Evolutionary conservation across 2,797 vertebrate species (phyloP).

Genomic region (Delichon dasypus): DNA sequence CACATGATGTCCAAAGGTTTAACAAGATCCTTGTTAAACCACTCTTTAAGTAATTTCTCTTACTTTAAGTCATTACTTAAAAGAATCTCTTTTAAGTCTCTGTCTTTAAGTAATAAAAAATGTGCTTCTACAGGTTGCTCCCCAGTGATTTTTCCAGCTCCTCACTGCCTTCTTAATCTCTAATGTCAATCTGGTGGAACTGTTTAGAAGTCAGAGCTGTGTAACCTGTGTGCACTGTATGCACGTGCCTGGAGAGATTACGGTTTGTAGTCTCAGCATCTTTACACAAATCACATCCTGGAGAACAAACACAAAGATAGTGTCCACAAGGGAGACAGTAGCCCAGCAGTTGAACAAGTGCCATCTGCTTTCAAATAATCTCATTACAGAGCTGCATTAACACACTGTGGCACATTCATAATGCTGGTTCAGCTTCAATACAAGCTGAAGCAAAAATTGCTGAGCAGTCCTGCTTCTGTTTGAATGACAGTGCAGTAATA

Average conservation of each 20-base stretch:
- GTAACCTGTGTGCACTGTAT: not conserved
- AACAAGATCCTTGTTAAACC: not conserved
- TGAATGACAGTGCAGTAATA: not conserved
- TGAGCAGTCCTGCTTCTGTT: not conserved
- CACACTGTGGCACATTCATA: not conserved
- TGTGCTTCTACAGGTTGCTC: not conserved
- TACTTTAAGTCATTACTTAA: not conserved
- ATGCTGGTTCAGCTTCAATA: not conserved
- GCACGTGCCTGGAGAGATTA: not conserved
- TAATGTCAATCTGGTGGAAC: not conserved
- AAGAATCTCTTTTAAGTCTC: not conserved
- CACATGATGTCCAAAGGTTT: not conserved
- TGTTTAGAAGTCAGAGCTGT: not conserved
- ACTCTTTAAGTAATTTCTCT: not conserved
- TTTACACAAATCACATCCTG: not conserved
- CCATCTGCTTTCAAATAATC: constrained; percentile 6
- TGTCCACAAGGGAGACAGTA: not conserved
- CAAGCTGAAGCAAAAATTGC: not conserved
- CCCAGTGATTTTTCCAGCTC: not conserved
- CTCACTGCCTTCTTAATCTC: not conserved
- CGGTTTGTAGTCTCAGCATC: not conserved
- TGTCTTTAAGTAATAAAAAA: not conserved
- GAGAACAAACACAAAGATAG: not conserved
- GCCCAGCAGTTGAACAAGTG: not conserved
- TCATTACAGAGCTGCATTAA: not conserved